Evolutionary conservation across 2,888 invertebrate genomes (phyloP).

Genomic region (Acronicta alni): DNA sequence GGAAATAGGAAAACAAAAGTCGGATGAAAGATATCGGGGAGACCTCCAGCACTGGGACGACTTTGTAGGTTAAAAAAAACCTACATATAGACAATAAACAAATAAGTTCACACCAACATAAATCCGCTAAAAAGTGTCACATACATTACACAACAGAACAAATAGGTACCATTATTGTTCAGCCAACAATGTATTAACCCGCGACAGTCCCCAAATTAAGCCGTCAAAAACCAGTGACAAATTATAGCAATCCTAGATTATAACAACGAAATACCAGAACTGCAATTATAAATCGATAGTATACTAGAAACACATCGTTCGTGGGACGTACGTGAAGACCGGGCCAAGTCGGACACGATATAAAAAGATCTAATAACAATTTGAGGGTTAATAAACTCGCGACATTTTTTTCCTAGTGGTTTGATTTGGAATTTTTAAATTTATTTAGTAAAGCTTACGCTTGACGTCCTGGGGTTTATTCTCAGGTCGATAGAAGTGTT

Average conservation of each 20-base stretch:
- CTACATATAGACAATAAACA: no score
- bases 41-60: no score
- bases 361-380: conserved; percentile 45
- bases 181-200: conserved; percentile 10
- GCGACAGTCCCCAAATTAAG: conserved; percentile 22
- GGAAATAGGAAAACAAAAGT: no score
- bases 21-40: no score
- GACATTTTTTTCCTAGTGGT: not conserved
- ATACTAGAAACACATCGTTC: conserved; percentile 17
- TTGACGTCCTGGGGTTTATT: no score
- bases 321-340: conserved; percentile 15
- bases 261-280: conserved; percentile 23
- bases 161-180: conserved; percentile 12
- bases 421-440: no score
- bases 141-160: not conserved
- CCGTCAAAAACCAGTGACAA: conserved; percentile 35
- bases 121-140: no score
- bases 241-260: conserved; percentile 33
- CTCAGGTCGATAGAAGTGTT: no score
- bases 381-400: conserved; percentile 48
- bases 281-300: conserved; percentile 40
- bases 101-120: no score
- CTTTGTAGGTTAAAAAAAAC: no score
- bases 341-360: conserved; percentile 46
- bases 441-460: no score